Conservation (phyloP, 2,888 invertebrate species). For the Thecophora atra region DNA sequence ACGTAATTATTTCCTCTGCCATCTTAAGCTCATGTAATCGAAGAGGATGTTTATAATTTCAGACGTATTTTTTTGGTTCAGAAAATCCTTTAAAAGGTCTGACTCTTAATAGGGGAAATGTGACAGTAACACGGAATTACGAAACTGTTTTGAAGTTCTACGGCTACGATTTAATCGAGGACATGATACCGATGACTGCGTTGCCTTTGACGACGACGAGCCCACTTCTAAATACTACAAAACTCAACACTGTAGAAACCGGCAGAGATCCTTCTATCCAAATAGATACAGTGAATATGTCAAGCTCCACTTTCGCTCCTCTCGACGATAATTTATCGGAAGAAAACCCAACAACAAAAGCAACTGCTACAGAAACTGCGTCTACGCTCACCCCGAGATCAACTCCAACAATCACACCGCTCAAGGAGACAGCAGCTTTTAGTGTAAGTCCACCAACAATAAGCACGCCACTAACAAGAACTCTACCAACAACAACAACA, state of each 20-base stretch:
- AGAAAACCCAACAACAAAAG: conserved; percentile 38
- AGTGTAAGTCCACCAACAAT: conserved; percentile 39
- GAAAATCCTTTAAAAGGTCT: conserved; percentile 85
- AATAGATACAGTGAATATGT: not conserved
- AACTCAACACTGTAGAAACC: not conserved
- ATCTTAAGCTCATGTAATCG: no score
- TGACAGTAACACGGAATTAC: conserved; percentile 78
- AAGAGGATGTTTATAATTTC: conserved; percentile 52
- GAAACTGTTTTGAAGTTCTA: conserved; percentile 80
- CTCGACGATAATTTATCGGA: not conserved
- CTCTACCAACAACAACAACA: conserved; percentile 35
- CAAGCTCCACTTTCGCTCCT: not conserved
- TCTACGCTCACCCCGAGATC: not conserved
- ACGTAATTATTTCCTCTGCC: no score
- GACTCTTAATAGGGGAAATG: conserved; percentile 81
- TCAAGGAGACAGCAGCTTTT: conserved; percentile 39
- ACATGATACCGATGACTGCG: conserved; percentile 56
- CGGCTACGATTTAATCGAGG: conserved; percentile 77
- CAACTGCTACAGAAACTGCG: conserved; percentile 37
- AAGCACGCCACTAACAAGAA: conserved; percentile 42
- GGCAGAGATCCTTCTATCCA: conserved; percentile 11
- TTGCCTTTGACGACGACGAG: conserved; percentile 37
- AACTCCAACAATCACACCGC: conserved; percentile 41
- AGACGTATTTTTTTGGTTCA: conserved; percentile 85
- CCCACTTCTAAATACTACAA: not conserved